Percentiles rank a stretch among this genome's conserved stretches.
Evolutionary conservation across 2,797 vertebrate genomes (phyloP).

Genomic region (Amblyraja radiata): DNA sequence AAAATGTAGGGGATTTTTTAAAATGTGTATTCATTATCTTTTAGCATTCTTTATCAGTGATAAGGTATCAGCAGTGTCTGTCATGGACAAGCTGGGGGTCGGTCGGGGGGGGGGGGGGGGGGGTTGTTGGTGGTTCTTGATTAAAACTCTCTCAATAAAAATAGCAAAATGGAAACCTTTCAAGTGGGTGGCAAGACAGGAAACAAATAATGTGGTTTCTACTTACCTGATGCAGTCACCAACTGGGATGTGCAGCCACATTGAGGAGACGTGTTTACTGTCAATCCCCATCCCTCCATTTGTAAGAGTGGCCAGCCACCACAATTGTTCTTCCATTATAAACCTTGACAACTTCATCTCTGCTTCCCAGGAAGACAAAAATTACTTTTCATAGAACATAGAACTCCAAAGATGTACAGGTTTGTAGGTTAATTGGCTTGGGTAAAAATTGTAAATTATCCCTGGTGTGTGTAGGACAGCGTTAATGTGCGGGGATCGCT

Average conservation of each 20-base stretch:
- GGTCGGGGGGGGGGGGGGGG: too few relatives aligned
- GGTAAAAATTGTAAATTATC: too few relatives aligned
- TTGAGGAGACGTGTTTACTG: background rate
- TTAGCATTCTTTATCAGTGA: background rate
- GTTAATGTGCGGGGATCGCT: too few relatives aligned
- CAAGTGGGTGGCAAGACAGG: background rate
- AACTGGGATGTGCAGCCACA: background rate
- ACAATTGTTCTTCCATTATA: background rate
- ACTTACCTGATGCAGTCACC: background rate
- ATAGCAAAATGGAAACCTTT: background rate
- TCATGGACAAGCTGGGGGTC: too few relatives aligned
- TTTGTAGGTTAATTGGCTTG: too few relatives aligned
- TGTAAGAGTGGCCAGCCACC: too few relatives aligned
- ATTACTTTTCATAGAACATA: background rate
- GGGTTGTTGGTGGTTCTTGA: background rate
- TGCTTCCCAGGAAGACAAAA: background rate
- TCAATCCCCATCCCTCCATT: too few relatives aligned
- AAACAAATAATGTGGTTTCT: background rate
- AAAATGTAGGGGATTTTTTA: background rate
- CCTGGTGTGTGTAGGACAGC: too few relatives aligned
- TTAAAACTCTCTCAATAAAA: background rate
- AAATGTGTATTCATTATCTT: background rate
- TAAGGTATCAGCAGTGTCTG: background rate
- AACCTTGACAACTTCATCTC: background rate
- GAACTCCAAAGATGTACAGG: too few relatives aligned